Percentiles rank a stretch among this genome's conserved stretches.
Evolutionary conservation across 1,140 invertebrate species (phyloP).

Genomic region (Zaprionus vittiger): DNA sequence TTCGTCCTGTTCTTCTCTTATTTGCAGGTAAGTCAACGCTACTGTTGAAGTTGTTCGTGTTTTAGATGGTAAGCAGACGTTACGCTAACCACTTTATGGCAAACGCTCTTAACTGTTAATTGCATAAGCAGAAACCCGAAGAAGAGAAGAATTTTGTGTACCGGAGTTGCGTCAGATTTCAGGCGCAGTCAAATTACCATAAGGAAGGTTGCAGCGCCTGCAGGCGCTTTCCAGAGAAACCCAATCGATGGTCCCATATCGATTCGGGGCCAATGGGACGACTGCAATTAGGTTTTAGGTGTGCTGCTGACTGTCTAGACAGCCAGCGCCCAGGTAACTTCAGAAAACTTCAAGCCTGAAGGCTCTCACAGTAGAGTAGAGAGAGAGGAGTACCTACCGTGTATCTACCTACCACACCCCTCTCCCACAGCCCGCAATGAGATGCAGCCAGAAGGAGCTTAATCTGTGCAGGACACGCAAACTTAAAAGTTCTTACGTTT

Average conservation of each 20-base stretch:
- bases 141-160: not conserved
- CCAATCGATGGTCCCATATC: constrained; percentile 28
- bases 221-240: constrained; percentile 62
- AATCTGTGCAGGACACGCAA: constrained; percentile 79
- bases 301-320: constrained; percentile 62
- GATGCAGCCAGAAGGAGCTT: constrained; percentile 32
- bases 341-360: not conserved
- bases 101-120: constrained; percentile 53
- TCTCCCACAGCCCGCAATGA: not conserved
- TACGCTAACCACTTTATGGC: not conserved
- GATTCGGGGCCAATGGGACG: constrained; percentile 56
- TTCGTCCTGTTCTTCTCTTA: not conserved
- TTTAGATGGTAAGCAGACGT: constrained; percentile 3
- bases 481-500: constrained; percentile 2
- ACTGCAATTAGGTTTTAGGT: constrained; percentile 67
- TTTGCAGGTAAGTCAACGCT: constrained; percentile 18
- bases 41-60: no score
- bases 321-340: constrained; percentile 22
- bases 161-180: constrained; percentile 51
- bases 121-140: constrained; percentile 30
- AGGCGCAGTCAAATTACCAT: constrained; percentile 62
- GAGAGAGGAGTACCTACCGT: not conserved
- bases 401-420: not conserved
- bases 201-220: constrained; percentile 47
- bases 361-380: constrained; percentile 5